phyloP scores from a whole-genome alignment of 2,888 invertebrate species.

The Pterostichus madidus region DNA sequence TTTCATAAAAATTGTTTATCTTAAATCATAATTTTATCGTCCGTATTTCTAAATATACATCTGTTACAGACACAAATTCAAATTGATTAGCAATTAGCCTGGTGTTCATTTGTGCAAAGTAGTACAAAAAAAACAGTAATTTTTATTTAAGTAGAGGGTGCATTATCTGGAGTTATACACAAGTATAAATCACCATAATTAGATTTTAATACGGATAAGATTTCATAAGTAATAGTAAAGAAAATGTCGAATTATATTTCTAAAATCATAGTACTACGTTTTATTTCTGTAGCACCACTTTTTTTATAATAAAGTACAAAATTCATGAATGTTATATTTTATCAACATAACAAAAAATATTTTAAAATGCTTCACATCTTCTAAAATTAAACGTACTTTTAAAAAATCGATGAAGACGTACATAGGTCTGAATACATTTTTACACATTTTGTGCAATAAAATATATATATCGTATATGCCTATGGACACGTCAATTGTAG shows the following conservation, averaged over 20 bases:
- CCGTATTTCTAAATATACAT: constrained; percentile 5
- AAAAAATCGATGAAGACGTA: constrained; percentile 7
- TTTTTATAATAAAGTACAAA: constrained; percentile 45
- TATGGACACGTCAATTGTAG: not conserved
- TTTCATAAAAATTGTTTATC: not conserved
- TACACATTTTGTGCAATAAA: constrained; percentile 2
- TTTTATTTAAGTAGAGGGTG: constrained; percentile 23
- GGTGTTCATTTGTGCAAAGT: constrained; percentile 34
- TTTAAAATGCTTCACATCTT: not conserved
- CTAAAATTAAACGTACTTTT: not conserved
- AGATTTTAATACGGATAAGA: constrained; percentile 1
- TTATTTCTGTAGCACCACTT: not conserved
- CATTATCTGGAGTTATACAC: constrained; percentile 21
- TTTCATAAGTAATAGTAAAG: not conserved
- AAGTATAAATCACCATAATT: constrained; percentile 2
- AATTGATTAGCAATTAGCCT: not conserved
- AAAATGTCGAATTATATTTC: constrained; percentile 17
- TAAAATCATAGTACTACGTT: constrained; percentile 17
- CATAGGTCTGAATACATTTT: not conserved
- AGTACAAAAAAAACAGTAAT: constrained; percentile 21
- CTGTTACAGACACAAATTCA: constrained; percentile 15
- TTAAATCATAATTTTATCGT: constrained; percentile 9
- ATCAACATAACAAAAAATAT: constrained; percentile 17
- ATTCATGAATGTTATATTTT: constrained; percentile 32
- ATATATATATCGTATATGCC: not conserved